phyloP scores from a whole-genome alignment of 2,113 vertebrate species.

The Apodemus speciosus region DNA sequence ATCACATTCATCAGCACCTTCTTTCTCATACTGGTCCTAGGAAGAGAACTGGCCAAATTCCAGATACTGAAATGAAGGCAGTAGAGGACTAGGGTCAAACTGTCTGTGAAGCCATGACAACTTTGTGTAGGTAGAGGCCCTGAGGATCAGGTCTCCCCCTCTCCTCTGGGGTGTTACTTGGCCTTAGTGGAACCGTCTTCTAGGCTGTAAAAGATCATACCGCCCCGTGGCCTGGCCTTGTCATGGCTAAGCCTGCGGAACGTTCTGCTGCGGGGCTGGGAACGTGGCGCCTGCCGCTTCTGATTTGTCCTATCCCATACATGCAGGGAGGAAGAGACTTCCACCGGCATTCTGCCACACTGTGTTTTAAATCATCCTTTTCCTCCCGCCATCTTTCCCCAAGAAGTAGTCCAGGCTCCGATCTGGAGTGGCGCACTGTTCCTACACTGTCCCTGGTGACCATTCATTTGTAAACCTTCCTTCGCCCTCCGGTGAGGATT shows the following conservation, averaged over 20 bases:
- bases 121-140: background rate
- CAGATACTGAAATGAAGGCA: background rate
- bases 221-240: background rate
- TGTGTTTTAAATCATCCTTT: background rate
- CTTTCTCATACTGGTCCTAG: background rate
- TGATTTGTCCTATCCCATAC: background rate
- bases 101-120: background rate
- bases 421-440: background rate
- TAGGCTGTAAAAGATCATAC: background rate
- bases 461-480: background rate
- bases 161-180: background rate
- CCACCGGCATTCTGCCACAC: background rate
- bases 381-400: background rate
- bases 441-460: background rate
- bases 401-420: background rate
- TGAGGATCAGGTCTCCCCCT: background rate
- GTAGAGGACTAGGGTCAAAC: background rate
- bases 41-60: background rate
- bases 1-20: background rate
- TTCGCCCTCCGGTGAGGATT: conserved; percentile 10
- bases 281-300: background rate
- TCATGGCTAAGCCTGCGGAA: background rate
- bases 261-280: background rate
- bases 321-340: background rate
- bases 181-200: background rate